A percentile compares a stretch with the other conserved stretches of the same genome.
Evolutionary conservation across 2,797 vertebrate species (phyloP).

Genomic region (Lepidocolaptes lacrymiger): DNA sequence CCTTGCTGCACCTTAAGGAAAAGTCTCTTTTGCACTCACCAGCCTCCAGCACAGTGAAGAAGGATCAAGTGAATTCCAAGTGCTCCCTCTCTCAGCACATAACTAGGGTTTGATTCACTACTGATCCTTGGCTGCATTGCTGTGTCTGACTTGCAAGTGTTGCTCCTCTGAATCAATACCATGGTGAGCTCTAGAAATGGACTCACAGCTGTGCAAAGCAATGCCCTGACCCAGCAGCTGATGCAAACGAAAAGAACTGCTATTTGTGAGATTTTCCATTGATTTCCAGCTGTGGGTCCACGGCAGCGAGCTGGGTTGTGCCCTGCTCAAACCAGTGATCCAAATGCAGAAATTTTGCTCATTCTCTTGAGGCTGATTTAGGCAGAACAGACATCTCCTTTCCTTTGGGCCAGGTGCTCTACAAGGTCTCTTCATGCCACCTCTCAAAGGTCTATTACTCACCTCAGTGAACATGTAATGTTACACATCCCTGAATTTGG

Average conservation of each 20-base stretch:
- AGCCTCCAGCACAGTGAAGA: background rate
- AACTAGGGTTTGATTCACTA: background rate
- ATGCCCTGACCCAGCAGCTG: background rate
- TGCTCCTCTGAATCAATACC: background rate
- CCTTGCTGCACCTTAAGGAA: background rate
- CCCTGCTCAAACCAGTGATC: background rate
- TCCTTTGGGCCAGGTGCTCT: background rate
- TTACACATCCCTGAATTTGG: background rate
- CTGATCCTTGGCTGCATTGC: background rate
- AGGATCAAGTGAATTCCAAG: background rate
- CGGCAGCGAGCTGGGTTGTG: background rate
- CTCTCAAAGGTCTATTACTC: background rate
- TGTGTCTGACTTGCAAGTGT: background rate
- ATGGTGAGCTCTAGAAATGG: background rate
- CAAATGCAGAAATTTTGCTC: background rate
- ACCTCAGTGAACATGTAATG: rapidly evolving
- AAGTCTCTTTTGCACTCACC: background rate
- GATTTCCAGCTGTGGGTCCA: background rate
- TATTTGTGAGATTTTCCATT: background rate
- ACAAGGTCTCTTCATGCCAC: background rate
- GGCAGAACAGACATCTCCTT: background rate
- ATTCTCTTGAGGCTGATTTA: background rate
- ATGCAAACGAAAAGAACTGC: background rate
- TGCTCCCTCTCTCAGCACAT: background rate
- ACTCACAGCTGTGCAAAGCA: background rate